A percentile compares a stretch with the other conserved stretches of the same genome.
Evolutionary conservation across 2,797 vertebrate genomes (phyloP).

Genomic region (Tenualosa thibaudeaui): DNA sequence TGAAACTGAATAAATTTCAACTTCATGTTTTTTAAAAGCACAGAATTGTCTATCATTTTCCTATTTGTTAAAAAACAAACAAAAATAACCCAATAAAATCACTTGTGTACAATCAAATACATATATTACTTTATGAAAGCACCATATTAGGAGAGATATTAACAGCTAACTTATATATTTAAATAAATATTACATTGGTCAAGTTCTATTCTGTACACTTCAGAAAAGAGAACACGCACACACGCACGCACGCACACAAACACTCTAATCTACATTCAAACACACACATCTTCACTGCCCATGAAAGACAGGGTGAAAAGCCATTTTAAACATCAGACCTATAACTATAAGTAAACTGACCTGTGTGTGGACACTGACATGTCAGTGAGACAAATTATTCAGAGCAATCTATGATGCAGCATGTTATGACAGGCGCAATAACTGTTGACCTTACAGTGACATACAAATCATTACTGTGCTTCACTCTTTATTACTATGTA

Average conservation of each 20-base stretch:
- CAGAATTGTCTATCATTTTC: constrained; percentile 28
- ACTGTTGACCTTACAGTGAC: constrained; percentile 32
- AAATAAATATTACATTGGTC: constrained; percentile 79
- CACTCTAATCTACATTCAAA: background rate
- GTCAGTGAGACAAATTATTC: background rate
- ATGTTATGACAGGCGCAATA: background rate
- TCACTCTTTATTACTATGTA: background rate
- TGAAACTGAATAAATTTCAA: constrained; percentile 17
- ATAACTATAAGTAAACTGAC: background rate
- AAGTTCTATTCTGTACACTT: constrained; percentile 52
- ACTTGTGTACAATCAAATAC: constrained; percentile 45
- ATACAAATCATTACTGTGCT: constrained; percentile 34
- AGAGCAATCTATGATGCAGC: background rate
- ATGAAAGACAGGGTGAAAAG: background rate
- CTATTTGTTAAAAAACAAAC: constrained; percentile 31
- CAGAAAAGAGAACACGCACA: constrained; percentile 29
- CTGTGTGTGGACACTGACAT: background rate
- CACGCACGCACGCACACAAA: constrained; percentile 53
- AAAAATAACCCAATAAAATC: constrained; percentile 24
- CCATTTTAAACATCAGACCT: background rate
- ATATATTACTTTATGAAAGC: constrained; percentile 82
- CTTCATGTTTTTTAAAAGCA: constrained; percentile 31
- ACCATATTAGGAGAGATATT: constrained; percentile 76
- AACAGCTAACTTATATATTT: constrained; percentile 60
- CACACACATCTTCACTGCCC: background rate